Percentiles rank a stretch among this genome's conserved stretches.
phyloP scores from a whole-genome alignment of 2,113 vertebrate species.

The Syrmaticus mikado region DNA sequence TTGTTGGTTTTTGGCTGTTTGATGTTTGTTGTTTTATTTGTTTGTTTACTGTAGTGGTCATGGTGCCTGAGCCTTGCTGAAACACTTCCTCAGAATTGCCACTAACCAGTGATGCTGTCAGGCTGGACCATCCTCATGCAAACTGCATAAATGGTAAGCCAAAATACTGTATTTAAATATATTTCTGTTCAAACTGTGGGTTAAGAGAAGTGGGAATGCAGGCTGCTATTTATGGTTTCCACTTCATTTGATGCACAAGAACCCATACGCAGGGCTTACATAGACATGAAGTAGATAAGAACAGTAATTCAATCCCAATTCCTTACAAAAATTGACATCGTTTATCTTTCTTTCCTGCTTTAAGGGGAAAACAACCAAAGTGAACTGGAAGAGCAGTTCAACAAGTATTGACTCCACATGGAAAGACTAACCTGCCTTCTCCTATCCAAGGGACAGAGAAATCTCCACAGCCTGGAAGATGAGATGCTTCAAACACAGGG shows the following conservation, averaged over 20 bases:
- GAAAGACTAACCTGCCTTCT: background rate
- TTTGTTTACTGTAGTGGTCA: background rate
- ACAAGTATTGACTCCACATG: background rate
- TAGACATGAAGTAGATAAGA: background rate
- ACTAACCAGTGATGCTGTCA: background rate
- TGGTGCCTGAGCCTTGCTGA: background rate
- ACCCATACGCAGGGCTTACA: accelerated
- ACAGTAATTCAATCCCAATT: background rate
- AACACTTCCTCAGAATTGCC: background rate
- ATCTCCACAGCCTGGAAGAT: background rate
- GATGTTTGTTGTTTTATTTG: background rate
- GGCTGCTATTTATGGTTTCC: background rate
- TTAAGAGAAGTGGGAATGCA: background rate
- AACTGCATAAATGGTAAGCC: background rate
- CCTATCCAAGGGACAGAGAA: background rate
- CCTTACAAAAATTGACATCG: background rate
- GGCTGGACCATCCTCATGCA: background rate
- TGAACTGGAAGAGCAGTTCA: background rate
- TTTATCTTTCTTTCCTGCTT: background rate
- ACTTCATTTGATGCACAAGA: background rate
- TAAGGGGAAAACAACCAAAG: background rate
- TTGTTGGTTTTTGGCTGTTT: background rate
- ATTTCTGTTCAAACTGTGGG: background rate
- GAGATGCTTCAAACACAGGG: background rate
- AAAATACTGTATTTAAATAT: background rate